A percentile compares a stretch with the other conserved stretches of the same genome.
Conservation (phyloP, 2,113 vertebrate species). For the Pagrus major region DNA sequence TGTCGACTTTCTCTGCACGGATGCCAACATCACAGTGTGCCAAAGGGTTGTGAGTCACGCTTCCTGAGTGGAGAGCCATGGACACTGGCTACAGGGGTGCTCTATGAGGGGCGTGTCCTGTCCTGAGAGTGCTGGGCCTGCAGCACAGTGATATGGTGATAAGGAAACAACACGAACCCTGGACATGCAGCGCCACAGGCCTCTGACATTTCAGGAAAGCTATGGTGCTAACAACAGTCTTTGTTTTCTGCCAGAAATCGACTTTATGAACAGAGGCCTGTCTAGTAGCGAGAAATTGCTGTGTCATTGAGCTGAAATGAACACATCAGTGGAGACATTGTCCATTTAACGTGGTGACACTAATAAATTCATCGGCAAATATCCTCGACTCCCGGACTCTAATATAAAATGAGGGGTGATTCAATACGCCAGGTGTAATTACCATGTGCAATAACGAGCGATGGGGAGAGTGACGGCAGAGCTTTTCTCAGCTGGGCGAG, state of each 20-base stretch:
- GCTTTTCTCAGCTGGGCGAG: constrained; percentile 64
- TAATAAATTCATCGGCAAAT: constrained; percentile 68
- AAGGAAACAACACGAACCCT: constrained; percentile 60
- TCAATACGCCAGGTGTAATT: constrained; percentile 77
- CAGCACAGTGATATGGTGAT: constrained; percentile 48
- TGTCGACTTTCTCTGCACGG: constrained; percentile 74
- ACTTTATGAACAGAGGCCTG: constrained; percentile 42
- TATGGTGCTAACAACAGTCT: constrained; percentile 50
- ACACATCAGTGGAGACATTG: constrained; percentile 65
- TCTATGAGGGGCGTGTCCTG: constrained; percentile 60
- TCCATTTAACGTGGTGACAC: constrained; percentile 68
- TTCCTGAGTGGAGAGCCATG: constrained; percentile 70
- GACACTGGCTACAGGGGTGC: constrained; percentile 57
- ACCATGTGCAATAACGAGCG: constrained; percentile 68
- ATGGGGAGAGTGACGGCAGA: constrained; percentile 63
- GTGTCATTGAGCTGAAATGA: constrained; percentile 61
- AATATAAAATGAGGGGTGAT: constrained; percentile 69
- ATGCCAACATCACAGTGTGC: constrained; percentile 63
- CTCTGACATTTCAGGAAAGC: constrained; percentile 66
- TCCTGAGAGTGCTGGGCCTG: constrained; percentile 53
- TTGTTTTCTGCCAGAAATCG: constrained; percentile 51
- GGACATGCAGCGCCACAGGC: constrained; percentile 44
- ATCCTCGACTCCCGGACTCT: constrained; percentile 55
- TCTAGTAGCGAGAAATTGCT: constrained; percentile 46
- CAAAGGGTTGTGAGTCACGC: constrained; percentile 77